These are phyloP conservation scores for Etheostoma spectabile DNA, from an alignment of 2,113 vertebrate genomes.

Conservation along the genomic window DNA sequence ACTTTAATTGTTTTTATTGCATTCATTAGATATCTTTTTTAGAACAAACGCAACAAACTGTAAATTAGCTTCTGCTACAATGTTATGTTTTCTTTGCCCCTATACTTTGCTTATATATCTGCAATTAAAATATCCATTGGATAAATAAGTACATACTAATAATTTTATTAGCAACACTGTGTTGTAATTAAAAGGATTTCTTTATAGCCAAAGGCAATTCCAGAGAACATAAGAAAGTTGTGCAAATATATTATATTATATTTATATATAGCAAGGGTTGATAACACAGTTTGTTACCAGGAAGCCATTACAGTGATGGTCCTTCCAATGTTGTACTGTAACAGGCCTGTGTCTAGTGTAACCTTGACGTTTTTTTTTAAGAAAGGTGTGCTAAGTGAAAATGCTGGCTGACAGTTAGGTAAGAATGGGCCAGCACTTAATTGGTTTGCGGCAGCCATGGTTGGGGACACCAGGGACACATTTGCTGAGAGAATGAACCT, in stretches of 20 bases:
- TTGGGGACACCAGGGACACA: conserved; percentile 41
- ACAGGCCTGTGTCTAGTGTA: neutral
- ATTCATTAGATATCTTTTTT: neutral
- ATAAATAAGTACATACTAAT: neutral
- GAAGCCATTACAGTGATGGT: neutral
- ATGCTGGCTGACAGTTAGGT: conserved; percentile 45
- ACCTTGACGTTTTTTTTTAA: neutral
- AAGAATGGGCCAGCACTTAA: conserved; percentile 34
- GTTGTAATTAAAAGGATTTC: neutral
- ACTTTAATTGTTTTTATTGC: neutral
- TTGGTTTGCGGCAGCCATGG: conserved; percentile 58
- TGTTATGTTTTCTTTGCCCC: neutral
- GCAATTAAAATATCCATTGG: neutral
- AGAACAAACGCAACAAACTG: neutral
- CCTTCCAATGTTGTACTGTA: neutral
- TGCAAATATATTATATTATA: neutral
- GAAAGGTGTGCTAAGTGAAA: conserved; percentile 39
- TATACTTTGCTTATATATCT: neutral
- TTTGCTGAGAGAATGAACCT: conserved; percentile 28
- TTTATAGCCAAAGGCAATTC: neutral
- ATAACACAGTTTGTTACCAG: conserved; percentile 7
- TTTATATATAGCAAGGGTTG: neutral
- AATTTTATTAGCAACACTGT: neutral
- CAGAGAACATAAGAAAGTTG: neutral
- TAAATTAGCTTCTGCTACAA: neutral